Evolutionary conservation across 1,140 invertebrate genomes (phyloP), one percentile per base, ranked within the genome.

Genomic region (Lepidotrigona ventralis): DNA sequence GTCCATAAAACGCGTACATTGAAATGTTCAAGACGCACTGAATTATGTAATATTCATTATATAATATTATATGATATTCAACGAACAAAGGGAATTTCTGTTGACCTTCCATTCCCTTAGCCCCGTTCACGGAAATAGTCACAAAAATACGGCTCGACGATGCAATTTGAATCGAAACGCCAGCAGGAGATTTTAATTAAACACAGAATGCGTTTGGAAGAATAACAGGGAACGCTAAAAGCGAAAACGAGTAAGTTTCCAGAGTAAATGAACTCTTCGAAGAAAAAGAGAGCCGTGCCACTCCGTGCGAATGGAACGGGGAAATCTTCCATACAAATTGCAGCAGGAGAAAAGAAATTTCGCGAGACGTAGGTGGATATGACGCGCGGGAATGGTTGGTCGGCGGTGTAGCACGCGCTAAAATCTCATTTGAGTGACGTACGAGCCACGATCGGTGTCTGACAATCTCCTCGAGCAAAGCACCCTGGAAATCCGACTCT

Each of bases 391-490:
- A 21, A 54, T 54, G 46, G 73, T 14, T 46, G 21, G 39, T n/a
- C 68, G 39, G 39, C 21, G 54, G 12, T 54, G 17, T n/a, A 21
- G 8, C 0, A 23, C 9, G 11, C 14, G 26, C 71, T 78, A 60
- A 54, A 70, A 78, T 70, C 54, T 53, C 63, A 19, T 66, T 81
- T 64, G 46, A 71, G 8, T 46, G 51, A 81, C 56, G 54, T 78
- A 53, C 26, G 53, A 78, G 66, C 29, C 29, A 63, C 33, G 39
- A 78, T 71, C 46, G 56, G 56, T 69, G 54, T 77, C 21, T 51
- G 81, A 70, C 66, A 63, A 78, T 54, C 54, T 66, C 21, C 14
- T 21, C 12, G 39, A 53, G 64, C 11, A 78, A 70, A 1, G 26
- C 23, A 70, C 70, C 51, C 53, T 1, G 54, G 6, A 74, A 75